phyloP scores from a whole-genome alignment of 2,888 invertebrate genomes.

The Julus scandinavius region DNA sequence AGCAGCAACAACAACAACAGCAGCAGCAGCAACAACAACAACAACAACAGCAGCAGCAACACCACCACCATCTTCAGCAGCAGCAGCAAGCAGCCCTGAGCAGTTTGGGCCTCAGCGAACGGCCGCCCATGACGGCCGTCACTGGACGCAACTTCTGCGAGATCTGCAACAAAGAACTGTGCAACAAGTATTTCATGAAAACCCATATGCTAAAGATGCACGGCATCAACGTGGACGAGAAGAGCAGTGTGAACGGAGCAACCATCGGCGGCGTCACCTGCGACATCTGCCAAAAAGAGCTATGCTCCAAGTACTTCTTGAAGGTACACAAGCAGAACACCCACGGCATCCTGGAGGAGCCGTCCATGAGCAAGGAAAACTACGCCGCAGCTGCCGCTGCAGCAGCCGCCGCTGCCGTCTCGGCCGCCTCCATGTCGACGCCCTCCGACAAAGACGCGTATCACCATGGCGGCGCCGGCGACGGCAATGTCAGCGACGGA shows the following conservation, averaged over 20 bases:
- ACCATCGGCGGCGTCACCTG: slow-evolving; percentile 94
- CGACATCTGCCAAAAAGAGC: slow-evolving; percentile 97
- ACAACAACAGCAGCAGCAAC: not conserved
- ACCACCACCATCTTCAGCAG: not conserved
- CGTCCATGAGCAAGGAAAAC: slow-evolving; percentile 57
- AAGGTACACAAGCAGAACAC: slow-evolving; percentile 98
- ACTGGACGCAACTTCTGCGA: slow-evolving; percentile 83
- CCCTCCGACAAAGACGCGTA: slow-evolving; percentile 69
- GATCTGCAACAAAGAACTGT: slow-evolving; percentile 97
- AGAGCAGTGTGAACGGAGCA: slow-evolving; percentile 67
- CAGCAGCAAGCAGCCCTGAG: slow-evolving; percentile 44
- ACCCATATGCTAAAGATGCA: slow-evolving; percentile 99
- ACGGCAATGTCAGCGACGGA: slow-evolving; percentile 45
- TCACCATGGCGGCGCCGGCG: not conserved
- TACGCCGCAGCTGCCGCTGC: slow-evolving; percentile 64
- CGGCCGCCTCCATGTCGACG: slow-evolving; percentile 57
- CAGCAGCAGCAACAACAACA: not conserved
- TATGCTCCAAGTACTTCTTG: slow-evolving; percentile 97
- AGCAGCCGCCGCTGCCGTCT: slow-evolving; percentile 66
- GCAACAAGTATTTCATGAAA: slow-evolving; percentile 99
- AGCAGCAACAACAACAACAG: not conserved
- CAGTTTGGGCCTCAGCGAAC: slow-evolving; percentile 52
- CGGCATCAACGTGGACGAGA: slow-evolving; percentile 90
- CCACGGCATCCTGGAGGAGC: slow-evolving; percentile 92
- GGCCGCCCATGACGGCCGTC: slow-evolving; percentile 56